phyloP scores from a whole-genome alignment of 2,113 vertebrate genomes.

The Cranoglanis bouderius region DNA sequence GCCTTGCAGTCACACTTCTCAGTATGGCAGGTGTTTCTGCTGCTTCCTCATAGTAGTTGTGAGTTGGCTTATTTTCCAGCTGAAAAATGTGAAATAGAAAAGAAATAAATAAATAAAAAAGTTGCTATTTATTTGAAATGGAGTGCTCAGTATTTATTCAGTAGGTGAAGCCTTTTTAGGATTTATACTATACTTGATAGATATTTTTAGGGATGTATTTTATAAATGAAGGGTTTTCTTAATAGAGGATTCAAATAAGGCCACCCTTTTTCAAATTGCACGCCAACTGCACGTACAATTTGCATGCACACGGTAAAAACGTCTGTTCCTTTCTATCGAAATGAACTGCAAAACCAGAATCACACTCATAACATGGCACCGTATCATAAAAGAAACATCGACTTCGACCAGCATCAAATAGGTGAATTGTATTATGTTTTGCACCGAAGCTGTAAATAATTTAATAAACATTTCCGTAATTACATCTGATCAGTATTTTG shows the following conservation, averaged over 20 bases:
- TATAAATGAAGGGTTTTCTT: background rate
- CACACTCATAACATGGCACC: background rate
- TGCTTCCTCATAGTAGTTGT: background rate
- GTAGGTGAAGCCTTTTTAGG: background rate
- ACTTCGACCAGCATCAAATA: background rate
- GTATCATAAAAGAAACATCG: background rate
- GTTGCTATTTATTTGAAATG: background rate
- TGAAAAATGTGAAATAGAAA: background rate
- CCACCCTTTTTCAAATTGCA: background rate
- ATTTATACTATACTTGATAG: background rate
- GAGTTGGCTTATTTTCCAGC: background rate
- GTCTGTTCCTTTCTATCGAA: background rate
- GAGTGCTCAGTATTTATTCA: background rate
- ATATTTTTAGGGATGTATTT: background rate
- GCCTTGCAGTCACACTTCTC: background rate
- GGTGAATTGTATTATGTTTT: background rate
- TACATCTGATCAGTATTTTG: background rate
- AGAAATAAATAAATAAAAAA: background rate
- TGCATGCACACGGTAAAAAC: background rate
- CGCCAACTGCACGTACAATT: too few species aligned
- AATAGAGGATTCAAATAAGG: background rate
- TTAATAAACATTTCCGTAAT: background rate
- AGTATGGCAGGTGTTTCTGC: slow-evolving; percentile 3
- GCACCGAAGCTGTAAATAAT: background rate
- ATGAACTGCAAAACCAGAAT: background rate